A percentile compares a stretch with the other conserved stretches of the same genome.
These are phyloP conservation scores for Pecten maximus DNA, from an alignment of 2,888 invertebrate genomes.

Conservation along the genomic window DNA sequence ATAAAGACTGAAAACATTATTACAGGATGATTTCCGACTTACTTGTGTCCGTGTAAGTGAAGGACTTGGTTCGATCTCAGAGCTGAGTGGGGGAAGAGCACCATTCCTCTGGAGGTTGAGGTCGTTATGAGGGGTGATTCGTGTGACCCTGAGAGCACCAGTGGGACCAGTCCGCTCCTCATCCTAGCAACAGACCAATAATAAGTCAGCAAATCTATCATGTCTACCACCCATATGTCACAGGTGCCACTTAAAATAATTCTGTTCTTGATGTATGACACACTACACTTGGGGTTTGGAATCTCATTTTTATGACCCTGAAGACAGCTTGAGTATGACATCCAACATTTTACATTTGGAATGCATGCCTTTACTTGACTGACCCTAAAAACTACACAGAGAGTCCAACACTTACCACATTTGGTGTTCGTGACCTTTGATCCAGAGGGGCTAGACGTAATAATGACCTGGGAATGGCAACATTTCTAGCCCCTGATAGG, in stretches of 20 bases:
- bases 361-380: not conserved
- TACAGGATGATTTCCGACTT: too few species aligned
- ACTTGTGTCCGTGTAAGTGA: not conserved
- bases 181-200: constrained; percentile 48
- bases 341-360: too few species aligned
- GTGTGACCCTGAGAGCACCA: constrained; percentile 65
- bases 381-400: too few species aligned
- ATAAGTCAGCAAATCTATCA: not conserved
- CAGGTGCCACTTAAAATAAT: too few species aligned
- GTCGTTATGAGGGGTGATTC: constrained; percentile 63
- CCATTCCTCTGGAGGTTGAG: constrained; percentile 63
- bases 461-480: constrained; percentile 33
- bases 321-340: too few species aligned
- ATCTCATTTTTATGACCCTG: too few species aligned
- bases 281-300: too few species aligned
- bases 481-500: constrained; percentile 34
- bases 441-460: constrained; percentile 65
- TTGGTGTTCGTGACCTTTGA: constrained; percentile 69
- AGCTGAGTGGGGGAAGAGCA: constrained; percentile 66
- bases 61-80: constrained; percentile 50
- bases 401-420: constrained; percentile 64
- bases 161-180: constrained; percentile 61
- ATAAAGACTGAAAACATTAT: not conserved
- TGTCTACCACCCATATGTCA: too few species aligned
- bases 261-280: too few species aligned